Base-by-base conservation (phyloP, 64 coral and sea anemone genomes). In the Trachythela sp. region DNA sequence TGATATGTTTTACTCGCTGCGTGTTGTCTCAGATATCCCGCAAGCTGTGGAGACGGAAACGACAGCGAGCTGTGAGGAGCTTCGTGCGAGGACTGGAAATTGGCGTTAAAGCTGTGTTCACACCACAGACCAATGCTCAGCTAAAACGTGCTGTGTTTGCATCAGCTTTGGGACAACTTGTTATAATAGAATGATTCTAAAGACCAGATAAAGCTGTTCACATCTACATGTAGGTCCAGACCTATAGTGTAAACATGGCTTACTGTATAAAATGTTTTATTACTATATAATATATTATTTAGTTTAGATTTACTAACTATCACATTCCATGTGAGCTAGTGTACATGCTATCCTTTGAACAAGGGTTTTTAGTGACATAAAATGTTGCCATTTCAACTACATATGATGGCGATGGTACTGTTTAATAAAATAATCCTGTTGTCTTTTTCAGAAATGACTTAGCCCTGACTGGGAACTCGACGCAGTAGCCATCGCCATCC, bases 381-480 rank as follows among this genome's bases (percentile, higher is more conserved):
- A 37, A 80, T 30, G 75, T 36, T 80, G 37, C 75, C 26, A 80
- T 35, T 80, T 80, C 75, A 80, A 80, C 20, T 34, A 80, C 17
- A 36, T 80, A 80, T 80, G 37, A 29, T 37, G 75, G 30, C 35
- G 75, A 80, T 30, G 20, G 75, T 34, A 35, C 30, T 80, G 35
- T 2, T 10, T 80, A 6, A 80, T 9, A 80, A 80, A 34, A 80
- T 29, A 80, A 13, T 80, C 75, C 30, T 35, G 31, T 80, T 80
- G 75, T 29, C 37, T 18, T 80, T 35, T 37, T 80, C 31, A 80
- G 34, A 37, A 80, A 8, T 36, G 75, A 30, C 75, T 80, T 80
- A 80, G 75, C 75, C 75, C 75, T 35, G 33, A 80, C 75, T 37
- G 75, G 75, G 37, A 80, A 80, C 30, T 80, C 75, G 15, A 80